Evolutionary conservation across 1,140 invertebrate species (phyloP).

Genomic region (Metopolophium dirhodum): DNA sequence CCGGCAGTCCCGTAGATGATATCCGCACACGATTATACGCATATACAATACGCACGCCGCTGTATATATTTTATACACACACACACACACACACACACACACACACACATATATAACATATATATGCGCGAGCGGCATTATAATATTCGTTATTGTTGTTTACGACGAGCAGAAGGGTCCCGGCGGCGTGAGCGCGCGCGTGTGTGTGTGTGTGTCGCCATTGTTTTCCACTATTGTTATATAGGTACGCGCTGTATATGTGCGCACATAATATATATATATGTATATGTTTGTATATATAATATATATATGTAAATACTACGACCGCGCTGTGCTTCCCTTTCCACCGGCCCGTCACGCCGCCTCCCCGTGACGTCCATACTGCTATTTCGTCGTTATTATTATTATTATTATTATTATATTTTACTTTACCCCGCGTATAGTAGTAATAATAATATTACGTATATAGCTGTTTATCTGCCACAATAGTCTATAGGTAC

Average conservation of each 20-base stretch:
- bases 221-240: conserved; percentile 32
- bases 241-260: background rate
- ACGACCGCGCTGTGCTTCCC: background rate
- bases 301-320: background rate
- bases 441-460: background rate
- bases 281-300: background rate
- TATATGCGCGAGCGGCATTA: background rate
- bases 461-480: background rate
- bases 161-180: background rate
- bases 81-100: background rate
- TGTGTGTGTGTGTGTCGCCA: conserved; percentile 15
- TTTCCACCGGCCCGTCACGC: background rate
- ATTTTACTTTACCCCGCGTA: background rate
- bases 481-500: background rate
- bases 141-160: conserved; percentile 34
- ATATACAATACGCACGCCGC: conserved; percentile 11
- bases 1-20: conserved; percentile 28
- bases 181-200: background rate
- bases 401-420: background rate
- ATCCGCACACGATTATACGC: conserved; percentile 28
- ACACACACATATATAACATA: background rate
- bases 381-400: background rate
- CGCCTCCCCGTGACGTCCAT: background rate
- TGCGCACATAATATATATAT: too few relatives aligned
- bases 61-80: background rate